Evolutionary conservation across 2,888 invertebrate genomes (phyloP).

Genomic region (Gibbula magus): DNA sequence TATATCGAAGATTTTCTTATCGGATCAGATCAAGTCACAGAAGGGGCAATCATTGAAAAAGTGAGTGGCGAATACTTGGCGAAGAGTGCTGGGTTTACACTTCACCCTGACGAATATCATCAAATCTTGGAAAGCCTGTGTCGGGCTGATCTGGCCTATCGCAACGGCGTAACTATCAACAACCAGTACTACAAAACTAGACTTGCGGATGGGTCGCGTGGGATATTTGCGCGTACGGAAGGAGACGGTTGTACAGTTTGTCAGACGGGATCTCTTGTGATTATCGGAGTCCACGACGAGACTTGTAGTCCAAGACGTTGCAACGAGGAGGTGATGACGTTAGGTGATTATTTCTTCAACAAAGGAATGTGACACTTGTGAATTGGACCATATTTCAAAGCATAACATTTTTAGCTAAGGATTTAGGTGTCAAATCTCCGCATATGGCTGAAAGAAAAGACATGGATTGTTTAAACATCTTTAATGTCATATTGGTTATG

Average conservation of each 20-base stretch:
- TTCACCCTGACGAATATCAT: conserved; percentile 48
- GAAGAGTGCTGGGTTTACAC: conserved; percentile 46
- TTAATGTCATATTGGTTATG: no score
- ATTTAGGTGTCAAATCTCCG: neutral
- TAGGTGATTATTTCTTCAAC: conserved; percentile 56
- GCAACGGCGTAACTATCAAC: conserved; percentile 54
- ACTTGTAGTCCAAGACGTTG: conserved; percentile 46
- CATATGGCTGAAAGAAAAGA: neutral
- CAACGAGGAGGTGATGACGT: conserved; percentile 65
- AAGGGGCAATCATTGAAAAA: conserved; percentile 55
- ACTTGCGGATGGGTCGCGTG: conserved; percentile 63
- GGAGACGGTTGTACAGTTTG: conserved; percentile 60
- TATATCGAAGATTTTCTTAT: conserved; percentile 57
- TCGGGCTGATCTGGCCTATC: conserved; percentile 44
- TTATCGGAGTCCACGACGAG: conserved; percentile 56
- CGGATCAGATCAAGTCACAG: conserved; percentile 48
- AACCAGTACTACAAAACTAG: conserved; percentile 53
- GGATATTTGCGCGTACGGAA: conserved; percentile 59
- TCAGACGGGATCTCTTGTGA: conserved; percentile 55
- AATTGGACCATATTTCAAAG: neutral
- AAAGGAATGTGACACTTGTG: conserved; percentile 24
- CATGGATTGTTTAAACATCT: no score
- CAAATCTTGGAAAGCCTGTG: conserved; percentile 45
- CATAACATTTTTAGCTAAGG: neutral
- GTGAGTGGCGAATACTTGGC: conserved; percentile 44